Percentiles rank a stretch among this genome's conserved stretches.
phyloP scores from a whole-genome alignment of 1,140 invertebrate genomes.

The Stegodyphus mimosarum region DNA sequence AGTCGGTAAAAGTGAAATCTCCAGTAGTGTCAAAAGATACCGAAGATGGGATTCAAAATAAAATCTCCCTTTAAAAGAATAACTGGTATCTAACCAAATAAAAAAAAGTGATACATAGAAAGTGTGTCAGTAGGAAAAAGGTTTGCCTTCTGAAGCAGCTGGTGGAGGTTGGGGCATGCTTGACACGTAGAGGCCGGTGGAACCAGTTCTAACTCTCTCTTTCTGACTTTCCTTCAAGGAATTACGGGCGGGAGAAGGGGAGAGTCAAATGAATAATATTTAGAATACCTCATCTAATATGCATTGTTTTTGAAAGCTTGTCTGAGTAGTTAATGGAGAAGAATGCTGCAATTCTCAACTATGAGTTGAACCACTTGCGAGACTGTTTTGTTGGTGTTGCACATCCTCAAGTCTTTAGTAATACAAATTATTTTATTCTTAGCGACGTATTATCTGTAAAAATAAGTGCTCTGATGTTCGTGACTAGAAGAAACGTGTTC shows the following conservation, averaged over 20 bases:
- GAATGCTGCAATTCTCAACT: too few relatives aligned
- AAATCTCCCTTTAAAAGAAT: background rate
- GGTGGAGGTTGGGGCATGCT: slow-evolving; percentile 4
- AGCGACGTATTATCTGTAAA: too few relatives aligned
- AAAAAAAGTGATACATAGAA: background rate
- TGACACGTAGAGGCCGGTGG: slow-evolving; percentile 4
- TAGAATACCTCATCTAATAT: background rate
- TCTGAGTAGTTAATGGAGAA: too few relatives aligned
- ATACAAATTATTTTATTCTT: too few relatives aligned
- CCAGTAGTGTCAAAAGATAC: background rate
- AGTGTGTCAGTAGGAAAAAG: slow-evolving; percentile 18
- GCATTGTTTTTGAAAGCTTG: too few relatives aligned
- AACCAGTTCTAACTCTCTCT: slow-evolving; percentile 6
- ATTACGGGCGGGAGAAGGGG: background rate
- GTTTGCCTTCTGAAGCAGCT: slow-evolving; percentile 5
- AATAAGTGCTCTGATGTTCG: too few relatives aligned
- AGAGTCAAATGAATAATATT: slow-evolving; percentile 5
- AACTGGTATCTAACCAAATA: background rate
- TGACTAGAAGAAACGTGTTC: too few relatives aligned
- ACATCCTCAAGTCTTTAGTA: too few relatives aligned
- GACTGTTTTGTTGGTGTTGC: too few relatives aligned
- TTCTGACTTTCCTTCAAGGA: background rate
- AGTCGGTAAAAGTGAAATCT: background rate
- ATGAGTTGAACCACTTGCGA: too few relatives aligned
- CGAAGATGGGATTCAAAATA: background rate